A percentile compares a stretch with the other conserved stretches of the same genome.
phyloP scores from a whole-genome alignment of 1,140 invertebrate species.

The Paraescarpia echinospica region DNA sequence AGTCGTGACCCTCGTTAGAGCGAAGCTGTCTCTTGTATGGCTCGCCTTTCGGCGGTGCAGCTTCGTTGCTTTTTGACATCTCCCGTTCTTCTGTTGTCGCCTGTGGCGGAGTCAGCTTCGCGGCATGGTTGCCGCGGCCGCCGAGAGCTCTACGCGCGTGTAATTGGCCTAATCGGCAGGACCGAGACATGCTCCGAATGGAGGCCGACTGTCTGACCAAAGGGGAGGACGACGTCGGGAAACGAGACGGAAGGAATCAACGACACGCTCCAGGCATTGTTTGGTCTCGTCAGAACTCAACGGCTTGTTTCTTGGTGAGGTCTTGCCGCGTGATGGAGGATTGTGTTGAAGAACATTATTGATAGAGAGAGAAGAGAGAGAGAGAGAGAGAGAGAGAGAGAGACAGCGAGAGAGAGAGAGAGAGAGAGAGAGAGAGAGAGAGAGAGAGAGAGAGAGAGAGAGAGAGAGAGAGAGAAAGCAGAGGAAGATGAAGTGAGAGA shows the following conservation, averaged over 20 bases:
- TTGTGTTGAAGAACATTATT: neutral
- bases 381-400: neutral
- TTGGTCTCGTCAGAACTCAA: neutral
- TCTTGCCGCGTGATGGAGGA: neutral
- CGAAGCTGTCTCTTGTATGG: neutral
- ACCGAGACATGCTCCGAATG: neutral
- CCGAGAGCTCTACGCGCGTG: neutral
- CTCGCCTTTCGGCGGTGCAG: neutral
- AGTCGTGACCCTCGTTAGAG: neutral
- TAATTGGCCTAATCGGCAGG: neutral
- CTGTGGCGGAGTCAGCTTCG: neutral
- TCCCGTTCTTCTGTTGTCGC: neutral
- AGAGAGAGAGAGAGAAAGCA: neutral
- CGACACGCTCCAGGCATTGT: neutral
- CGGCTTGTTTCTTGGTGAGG: neutral
- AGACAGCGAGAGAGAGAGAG: neutral
- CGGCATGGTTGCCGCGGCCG: neutral
- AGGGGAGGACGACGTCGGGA: neutral
- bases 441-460: neutral
- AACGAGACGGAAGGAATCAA: neutral
- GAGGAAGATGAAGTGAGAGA: neutral
- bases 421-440: neutral
- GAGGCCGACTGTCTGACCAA: neutral
- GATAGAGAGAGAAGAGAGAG: neutral
- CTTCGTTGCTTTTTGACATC: neutral